A percentile compares a stretch with the other conserved stretches of the same genome.
phyloP scores from a whole-genome alignment of 1,140 invertebrate genomes.

The Ostrea edulis region DNA sequence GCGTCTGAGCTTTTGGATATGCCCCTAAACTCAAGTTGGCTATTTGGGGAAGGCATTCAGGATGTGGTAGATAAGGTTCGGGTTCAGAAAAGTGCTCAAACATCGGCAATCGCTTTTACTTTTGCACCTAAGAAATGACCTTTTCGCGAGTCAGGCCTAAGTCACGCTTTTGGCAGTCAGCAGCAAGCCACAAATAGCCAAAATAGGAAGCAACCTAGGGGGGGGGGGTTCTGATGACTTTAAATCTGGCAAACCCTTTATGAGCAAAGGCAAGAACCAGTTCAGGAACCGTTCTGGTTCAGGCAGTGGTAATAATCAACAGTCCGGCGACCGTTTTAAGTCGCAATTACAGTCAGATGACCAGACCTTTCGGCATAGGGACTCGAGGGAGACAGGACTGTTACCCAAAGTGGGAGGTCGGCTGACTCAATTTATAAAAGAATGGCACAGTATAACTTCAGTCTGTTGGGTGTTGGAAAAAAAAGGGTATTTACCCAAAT shows the following conservation, averaged over 20 bases:
- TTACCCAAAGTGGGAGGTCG: neutral
- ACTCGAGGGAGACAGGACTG: neutral
- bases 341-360: neutral
- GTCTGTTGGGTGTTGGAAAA: conserved; percentile 2
- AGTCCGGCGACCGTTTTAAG: neutral
- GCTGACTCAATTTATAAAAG: neutral
- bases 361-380: neutral
- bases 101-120: neutral
- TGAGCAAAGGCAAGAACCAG: neutral
- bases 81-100: conserved; percentile 27
- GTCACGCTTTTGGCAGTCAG: neutral
- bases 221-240: neutral
- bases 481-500: neutral
- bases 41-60: conserved; percentile 13
- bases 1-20: neutral
- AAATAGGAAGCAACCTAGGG: neutral
- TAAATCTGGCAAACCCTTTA: neutral
- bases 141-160: neutral
- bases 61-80: neutral
- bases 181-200: neutral
- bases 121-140: neutral
- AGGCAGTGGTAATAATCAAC: neutral
- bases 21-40: neutral
- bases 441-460: neutral
- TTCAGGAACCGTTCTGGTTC: neutral